A percentile compares a stretch with the other conserved stretches of the same genome.
These are phyloP conservation scores for Myiopsitta monachus DNA, from an alignment of 2,113 vertebrate species.

Conservation along the genomic window DNA sequence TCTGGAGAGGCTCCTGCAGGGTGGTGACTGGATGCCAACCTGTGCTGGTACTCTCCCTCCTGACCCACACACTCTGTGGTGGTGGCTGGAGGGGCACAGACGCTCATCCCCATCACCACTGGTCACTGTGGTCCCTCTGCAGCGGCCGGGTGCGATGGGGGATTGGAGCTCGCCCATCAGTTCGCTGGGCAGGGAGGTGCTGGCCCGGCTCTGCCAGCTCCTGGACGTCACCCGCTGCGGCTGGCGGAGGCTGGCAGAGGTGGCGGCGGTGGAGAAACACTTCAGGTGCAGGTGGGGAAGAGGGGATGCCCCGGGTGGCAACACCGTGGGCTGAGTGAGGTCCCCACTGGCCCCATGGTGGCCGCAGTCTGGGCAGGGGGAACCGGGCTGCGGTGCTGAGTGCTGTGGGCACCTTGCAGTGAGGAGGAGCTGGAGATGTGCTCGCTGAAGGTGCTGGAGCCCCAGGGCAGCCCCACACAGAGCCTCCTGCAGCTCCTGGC, in stretches of 20 bases:
- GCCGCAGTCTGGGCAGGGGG: no score
- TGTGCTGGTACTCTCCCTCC: not conserved
- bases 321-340: no score
- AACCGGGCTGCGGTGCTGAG: not conserved
- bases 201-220: constrained; percentile 72
- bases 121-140: rapidly evolving
- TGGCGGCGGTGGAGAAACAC: constrained; percentile 67
- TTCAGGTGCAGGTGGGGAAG: constrained; percentile 78
- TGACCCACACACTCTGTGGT: rapidly evolving
- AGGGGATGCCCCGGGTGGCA: not conserved
- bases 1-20: not conserved
- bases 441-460: constrained; percentile 81
- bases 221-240: constrained; percentile 78
- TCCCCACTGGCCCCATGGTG: no score
- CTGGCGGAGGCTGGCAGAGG: constrained; percentile 80
- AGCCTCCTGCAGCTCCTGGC: constrained; percentile 76
- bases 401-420: constrained; percentile 20
- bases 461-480: constrained; percentile 78
- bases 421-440: constrained; percentile 82
- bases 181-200: constrained; percentile 50
- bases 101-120: rapidly evolving
- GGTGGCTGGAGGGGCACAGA: rapidly evolving
- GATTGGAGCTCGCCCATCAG: constrained; percentile 63
- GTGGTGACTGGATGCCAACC: rapidly evolving
- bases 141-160: constrained; percentile 40